Conservation (phyloP, 1,140 invertebrate genomes). For the Melipona quadrifasciata region DNA sequence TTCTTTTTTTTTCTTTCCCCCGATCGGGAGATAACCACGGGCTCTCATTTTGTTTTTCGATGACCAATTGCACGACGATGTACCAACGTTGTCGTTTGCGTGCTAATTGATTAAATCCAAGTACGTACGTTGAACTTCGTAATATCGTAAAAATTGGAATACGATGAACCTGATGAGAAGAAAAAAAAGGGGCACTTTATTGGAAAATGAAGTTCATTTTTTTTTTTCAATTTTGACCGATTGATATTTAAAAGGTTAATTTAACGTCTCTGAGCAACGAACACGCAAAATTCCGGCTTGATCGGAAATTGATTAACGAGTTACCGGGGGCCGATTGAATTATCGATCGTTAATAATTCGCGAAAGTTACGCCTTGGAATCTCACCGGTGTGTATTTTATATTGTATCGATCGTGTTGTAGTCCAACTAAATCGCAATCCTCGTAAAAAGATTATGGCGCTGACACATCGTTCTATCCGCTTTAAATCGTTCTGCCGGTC, state of each 20-base stretch:
- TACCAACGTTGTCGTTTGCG: neutral
- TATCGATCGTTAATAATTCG: neutral
- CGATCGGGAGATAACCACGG: no score
- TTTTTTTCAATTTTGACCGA: neutral
- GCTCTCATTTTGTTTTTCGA: no score
- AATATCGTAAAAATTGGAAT: neutral
- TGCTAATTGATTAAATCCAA: no score
- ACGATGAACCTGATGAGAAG: no score
- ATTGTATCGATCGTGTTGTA: neutral
- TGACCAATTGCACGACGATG: neutral
- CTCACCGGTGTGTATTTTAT: no score
- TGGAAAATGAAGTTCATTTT: neutral
- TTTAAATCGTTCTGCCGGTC: slow-evolving; percentile 44
- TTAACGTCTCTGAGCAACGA: neutral
- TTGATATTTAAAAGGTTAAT: neutral
- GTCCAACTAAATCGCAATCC: neutral
- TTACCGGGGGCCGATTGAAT: neutral
- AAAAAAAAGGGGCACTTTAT: neutral
- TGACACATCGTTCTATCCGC: slow-evolving; percentile 37
- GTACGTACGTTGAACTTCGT: no score
- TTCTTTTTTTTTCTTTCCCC: neutral
- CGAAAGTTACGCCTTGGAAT: no score
- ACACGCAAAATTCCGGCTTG: neutral
- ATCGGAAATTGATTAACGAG: neutral
- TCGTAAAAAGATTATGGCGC: neutral